Percentiles rank a stretch among this genome's conserved stretches.
Evolutionary conservation across 1,140 invertebrate genomes (phyloP).

Genomic region (Ephestia elutella): DNA sequence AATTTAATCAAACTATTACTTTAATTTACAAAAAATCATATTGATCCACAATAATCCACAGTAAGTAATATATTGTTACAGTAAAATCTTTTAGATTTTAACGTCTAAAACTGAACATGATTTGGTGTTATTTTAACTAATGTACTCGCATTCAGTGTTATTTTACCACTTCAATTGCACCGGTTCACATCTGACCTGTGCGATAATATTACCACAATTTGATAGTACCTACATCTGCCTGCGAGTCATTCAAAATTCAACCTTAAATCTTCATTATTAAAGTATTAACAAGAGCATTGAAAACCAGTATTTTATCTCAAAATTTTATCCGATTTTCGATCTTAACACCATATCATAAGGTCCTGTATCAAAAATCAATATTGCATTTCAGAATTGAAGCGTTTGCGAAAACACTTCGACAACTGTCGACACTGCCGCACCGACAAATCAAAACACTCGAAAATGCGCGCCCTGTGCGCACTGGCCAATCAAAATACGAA

Average conservation of each 20-base stretch:
- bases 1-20: background rate
- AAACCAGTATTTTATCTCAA: background rate
- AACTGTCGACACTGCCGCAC: conserved; percentile 52
- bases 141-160: conserved; percentile 56
- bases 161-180: conserved; percentile 55
- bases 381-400: conserved; percentile 8
- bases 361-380: conserved; percentile 5
- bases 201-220: background rate
- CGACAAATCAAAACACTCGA: conserved; percentile 60
- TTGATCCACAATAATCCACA: no score
- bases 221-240: background rate
- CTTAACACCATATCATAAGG: conserved; percentile 6
- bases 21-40: background rate
- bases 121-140: conserved; percentile 52
- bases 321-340: conserved; percentile 7
- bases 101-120: conserved; percentile 26
- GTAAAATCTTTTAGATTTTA: background rate
- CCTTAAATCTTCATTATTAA: conserved; percentile 20
- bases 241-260: conserved; percentile 14
- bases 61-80: no score
- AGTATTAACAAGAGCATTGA: background rate
- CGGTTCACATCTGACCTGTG: conserved; percentile 34
- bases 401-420: conserved; percentile 58
- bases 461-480: conserved; percentile 33
- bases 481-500: conserved; percentile 62